Base-by-base conservation (phyloP, 2,113 vertebrate species). In the Puffinus mauretanicus region DNA sequence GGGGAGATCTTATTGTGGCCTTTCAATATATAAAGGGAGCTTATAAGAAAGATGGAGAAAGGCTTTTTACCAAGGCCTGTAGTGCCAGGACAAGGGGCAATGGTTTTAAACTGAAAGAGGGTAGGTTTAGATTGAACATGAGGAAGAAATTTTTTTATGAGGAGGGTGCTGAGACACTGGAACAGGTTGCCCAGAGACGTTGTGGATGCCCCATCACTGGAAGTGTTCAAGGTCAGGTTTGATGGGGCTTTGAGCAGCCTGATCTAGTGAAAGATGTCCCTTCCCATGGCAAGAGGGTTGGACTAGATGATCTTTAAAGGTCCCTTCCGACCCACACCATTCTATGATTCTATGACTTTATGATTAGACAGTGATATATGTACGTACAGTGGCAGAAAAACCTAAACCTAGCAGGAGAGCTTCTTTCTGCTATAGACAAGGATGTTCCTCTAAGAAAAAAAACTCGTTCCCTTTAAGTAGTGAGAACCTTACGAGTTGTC, bases 401-500 rank as follows among this genome's bases (percentile, higher is more conserved):
- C 17, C 52, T 9, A 26, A 49, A 62, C 9, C 4, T 7, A 32
- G 7, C 18, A 36, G 30, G 14, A 55, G 16, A 30, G 42, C 13
- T 57, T 34, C 36, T 4, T 54, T 18, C 49, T 69, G 47, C 75
- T 44, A 13, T 2, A 20, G 34, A 58, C 62, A 44, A 57, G 26
- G 42, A 29, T 21, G 36, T 27, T 62, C 62, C 61, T 69, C 16
- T 29, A 49, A 69, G 17, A 3, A 36, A 64, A 64, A 57, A 67
- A 25, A 2, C 3, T 1, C 15, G 7, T 34, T 57, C 32, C 24
- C 32, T 44, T 44, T 12, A 26, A 26, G 32, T 54, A 73, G 19
- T 0, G 11, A 70, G 55, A 55, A 11, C 30, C 11, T 13, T 3
- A 2, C 0, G 7, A 61, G 26, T 2, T 42, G 26, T 32, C 34